Conservation (phyloP, 2,797 vertebrate genomes). For the Rousettus madagascariensis region DNA sequence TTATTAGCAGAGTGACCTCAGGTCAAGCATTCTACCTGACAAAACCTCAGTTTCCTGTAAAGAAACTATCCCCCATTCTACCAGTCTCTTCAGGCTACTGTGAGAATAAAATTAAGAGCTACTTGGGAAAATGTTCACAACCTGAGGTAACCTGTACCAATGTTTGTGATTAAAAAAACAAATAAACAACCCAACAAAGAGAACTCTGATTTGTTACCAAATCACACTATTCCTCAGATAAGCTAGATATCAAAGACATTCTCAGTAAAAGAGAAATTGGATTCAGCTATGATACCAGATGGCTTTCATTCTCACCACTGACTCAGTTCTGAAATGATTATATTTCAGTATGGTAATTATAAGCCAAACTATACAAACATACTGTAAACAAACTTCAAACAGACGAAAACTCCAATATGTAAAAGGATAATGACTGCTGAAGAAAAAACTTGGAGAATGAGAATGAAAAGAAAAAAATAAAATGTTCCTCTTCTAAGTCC, state of each 20-base stretch:
- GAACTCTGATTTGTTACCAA: conserved; percentile 39
- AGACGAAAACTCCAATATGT: conserved; percentile 66
- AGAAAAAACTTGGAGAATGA: conserved; percentile 44
- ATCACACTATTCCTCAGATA: conserved; percentile 35
- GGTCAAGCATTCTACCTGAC: background rate
- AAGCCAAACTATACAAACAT: conserved; percentile 68
- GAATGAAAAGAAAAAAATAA: background rate
- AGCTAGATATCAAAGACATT: conserved; percentile 53
- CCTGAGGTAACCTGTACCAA: background rate
- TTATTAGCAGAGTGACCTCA: background rate
- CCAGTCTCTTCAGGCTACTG: background rate
- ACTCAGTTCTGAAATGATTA: conserved; percentile 72
- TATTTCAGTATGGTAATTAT: conserved; percentile 72
- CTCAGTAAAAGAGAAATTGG: conserved; percentile 55
- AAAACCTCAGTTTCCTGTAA: background rate
- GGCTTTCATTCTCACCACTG: conserved; percentile 72
- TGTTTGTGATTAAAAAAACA: background rate
- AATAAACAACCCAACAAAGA: background rate
- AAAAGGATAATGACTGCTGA: conserved; percentile 52
- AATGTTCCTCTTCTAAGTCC: background rate
- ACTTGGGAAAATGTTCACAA: conserved; percentile 21
- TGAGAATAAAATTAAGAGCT: background rate
- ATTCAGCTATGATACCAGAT: conserved; percentile 68
- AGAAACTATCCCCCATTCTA: background rate
- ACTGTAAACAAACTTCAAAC: conserved; percentile 64